Percentiles rank a stretch among this genome's conserved stretches.
Conservation (phyloP, 1,140 invertebrate species). For the Drosophila takahashii region DNA sequence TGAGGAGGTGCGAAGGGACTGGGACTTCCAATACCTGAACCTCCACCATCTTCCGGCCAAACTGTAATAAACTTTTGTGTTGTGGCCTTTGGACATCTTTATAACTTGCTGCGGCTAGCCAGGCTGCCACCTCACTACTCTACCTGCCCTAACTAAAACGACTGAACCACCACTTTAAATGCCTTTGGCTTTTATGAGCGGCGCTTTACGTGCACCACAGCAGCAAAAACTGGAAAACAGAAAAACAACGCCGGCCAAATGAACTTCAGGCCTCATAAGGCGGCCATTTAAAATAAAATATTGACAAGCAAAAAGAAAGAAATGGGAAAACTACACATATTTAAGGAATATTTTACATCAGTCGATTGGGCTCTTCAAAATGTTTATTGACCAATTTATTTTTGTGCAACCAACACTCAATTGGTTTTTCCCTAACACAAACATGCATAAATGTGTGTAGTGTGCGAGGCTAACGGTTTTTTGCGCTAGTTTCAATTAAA, state of each 20-base stretch:
- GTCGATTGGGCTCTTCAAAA: slow-evolving; percentile 38
- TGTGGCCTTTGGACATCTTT: slow-evolving; percentile 71
- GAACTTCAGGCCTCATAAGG: slow-evolving; percentile 16
- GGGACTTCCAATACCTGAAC: slow-evolving; percentile 3
- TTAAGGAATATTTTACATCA: slow-evolving; percentile 20
- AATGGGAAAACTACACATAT: neutral
- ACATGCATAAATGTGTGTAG: slow-evolving; percentile 15
- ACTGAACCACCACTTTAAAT: slow-evolving; percentile 36
- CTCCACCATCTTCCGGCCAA: slow-evolving; percentile 4
- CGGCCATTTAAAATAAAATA: slow-evolving; percentile 37
- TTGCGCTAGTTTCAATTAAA: slow-evolving; percentile 47
- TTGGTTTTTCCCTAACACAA: slow-evolving; percentile 31
- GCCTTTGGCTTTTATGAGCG: slow-evolving; percentile 52
- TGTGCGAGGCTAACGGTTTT: slow-evolving; percentile 12
- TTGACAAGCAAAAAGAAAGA: neutral
- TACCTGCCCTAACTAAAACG: neutral
- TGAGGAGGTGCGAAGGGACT: slow-evolving; percentile 28
- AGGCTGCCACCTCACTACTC: slow-evolving; percentile 20
- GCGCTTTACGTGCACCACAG: slow-evolving; percentile 17
- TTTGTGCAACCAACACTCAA: slow-evolving; percentile 38
- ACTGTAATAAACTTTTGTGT: slow-evolving; percentile 67
- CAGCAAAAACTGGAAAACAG: slow-evolving; percentile 1
- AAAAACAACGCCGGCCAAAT: slow-evolving; percentile 27
- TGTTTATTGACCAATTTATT: slow-evolving; percentile 54
- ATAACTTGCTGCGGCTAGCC: slow-evolving; percentile 66